Evolutionary conservation across 2,888 invertebrate species (phyloP), one percentile per base, ranked within the genome.

Genomic region (Yponomeuta plumbellus): DNA sequence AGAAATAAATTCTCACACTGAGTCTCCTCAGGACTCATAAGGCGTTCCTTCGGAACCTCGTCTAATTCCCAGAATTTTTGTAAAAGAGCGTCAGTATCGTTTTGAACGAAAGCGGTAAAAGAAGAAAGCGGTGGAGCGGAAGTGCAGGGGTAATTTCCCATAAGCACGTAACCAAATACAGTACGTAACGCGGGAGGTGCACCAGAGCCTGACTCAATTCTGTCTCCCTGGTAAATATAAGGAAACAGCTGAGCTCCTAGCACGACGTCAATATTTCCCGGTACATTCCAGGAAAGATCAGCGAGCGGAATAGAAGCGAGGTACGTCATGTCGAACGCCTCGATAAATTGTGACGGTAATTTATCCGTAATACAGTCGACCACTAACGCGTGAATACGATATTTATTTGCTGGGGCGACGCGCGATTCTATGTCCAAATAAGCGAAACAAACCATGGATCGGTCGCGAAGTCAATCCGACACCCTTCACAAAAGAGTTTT

Each of bases 341-440:
- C 63, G 11, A 67, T 67, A 61, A 34, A 68, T 1, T 57, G 34
- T 2, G 67, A 17, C 1, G 68, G 69, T 13, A 69, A 52, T 20
- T 62, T 40, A 65, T 68, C 68, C 5, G 69, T 69, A 20, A 69
- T 65, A 39, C 67, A 66, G 64, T 69, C 69, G 11, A 68, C 66
- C 0, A 69, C 69, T 10, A 68, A 67, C 10, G 66, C 69, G 23
- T 63, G 39, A 44, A 69, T 64, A 26, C 17, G n/a, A 56, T 67
- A 68, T 67, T 68, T 68, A 40, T 68, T 17, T 56, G 56, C 34
- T 6, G 34, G 34, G 34, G 3, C 34, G 34, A 34, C 34, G 6
- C 34, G 34, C 34, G 34, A 34, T 34, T 34, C 34, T 5, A 34
- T 34, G 34, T 34, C 34, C 34, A 34, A 34, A 8, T 34, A 6